Base-by-base conservation (phyloP, 2,888 invertebrate species). In the Mongoloraphidia duomilia region DNA sequence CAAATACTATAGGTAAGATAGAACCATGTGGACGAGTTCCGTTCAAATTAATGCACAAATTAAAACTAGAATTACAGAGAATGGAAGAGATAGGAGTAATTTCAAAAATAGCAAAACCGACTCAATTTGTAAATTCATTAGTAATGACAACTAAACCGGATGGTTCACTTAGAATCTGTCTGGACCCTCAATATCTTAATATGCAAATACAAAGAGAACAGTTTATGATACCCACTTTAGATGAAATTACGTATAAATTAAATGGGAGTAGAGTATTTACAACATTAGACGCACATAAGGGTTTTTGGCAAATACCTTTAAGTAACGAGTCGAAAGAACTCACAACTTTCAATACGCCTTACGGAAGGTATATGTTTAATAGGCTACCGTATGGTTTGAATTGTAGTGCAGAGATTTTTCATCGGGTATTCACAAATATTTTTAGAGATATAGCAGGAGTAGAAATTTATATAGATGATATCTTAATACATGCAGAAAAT, bases 381-480 rank as follows among this genome's bases (percentile, higher is more conserved):
- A 41, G 51, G 41, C 26, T 53, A 33, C 53, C 51, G 3, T 53
- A 43, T 44, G 49, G 49, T 12, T 41, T 52, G 10, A 41, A 40
- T 14, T 42, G 34, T 11, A 49, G 49, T 8, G 38, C 41, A 9
- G 47, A 50, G 49, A 47, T 49, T 10, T 52, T 52, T 51, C 50
- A 52, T 42, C 40, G 49, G 44, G 34, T 14, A 8, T 51, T 51
- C 36, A 33, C 45, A n/a, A n/a, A 38, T 37, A 48, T 52, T 26
- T 52, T 52, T 43, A 41, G 33, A 14, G 36, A 45, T 17, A 40
- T 54, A n/a, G 35, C 40, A 33, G 50, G 51, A 11, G 52, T 55
- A 14, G 51, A 52, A 46, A 44, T 52, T 12, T 55, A 57, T 39
- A 46, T 55, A 11, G 55, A 56, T 39, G 55, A 56, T 34, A 51